These are phyloP conservation scores for Girardinus metallicus DNA, from an alignment of 2,797 vertebrate genomes.

Conservation along the genomic window DNA sequence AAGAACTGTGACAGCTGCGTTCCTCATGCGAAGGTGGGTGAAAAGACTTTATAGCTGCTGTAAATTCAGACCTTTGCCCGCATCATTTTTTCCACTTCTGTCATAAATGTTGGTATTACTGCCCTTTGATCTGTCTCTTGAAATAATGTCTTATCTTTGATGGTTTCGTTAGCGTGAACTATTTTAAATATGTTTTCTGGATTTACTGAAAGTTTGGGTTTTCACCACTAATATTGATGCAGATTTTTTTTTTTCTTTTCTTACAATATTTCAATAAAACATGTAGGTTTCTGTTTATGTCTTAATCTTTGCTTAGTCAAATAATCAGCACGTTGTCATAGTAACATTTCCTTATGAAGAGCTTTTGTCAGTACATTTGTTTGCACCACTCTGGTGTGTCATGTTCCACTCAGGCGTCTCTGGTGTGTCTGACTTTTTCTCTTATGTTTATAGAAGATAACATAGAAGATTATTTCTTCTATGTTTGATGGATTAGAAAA, in stretches of 20 bases:
- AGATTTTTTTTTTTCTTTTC: background rate
- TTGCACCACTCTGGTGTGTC: background rate
- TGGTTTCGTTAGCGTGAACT: background rate
- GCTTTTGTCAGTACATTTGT: background rate
- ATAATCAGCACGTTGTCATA: background rate
- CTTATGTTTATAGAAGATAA: background rate
- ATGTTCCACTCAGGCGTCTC: background rate
- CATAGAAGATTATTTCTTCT: background rate
- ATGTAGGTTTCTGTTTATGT: background rate
- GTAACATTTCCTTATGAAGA: background rate
- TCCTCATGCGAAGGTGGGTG: conserved; percentile 79
- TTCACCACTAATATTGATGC: background rate
- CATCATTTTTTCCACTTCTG: background rate
- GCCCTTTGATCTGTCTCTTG: background rate
- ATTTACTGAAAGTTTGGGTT: background rate
- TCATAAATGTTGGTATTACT: background rate
- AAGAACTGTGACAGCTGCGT: conserved; percentile 82
- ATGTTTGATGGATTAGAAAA: background rate
- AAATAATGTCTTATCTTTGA: background rate
- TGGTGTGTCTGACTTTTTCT: background rate
- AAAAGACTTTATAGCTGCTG: background rate
- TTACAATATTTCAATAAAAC: background rate
- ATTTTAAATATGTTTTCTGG: background rate
- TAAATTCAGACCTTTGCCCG: background rate
- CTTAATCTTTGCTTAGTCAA: background rate